Base-by-base conservation (phyloP, 35 echinoderm and acorn worm genomes). In the Ophiothrix spiculata region DNA sequence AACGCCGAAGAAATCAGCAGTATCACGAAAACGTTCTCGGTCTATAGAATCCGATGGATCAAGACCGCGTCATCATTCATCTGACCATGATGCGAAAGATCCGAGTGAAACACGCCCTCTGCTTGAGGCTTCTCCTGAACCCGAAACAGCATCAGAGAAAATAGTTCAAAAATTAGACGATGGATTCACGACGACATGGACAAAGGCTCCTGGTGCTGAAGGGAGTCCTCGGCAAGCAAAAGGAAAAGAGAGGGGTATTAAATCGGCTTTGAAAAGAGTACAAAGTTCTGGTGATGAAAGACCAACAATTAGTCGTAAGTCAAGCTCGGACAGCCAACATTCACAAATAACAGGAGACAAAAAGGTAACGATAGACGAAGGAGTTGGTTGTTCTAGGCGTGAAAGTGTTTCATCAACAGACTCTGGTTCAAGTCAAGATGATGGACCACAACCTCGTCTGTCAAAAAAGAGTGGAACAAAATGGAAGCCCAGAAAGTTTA, bases 161-260 rank as follows among this genome's bases (percentile, higher is more conserved):
- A 95, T 95, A 31, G 90, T 95, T 49, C 93, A 95, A 45, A 86
- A 90, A 81, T 42, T 95, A 0, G 93, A 95, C 38, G 88, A 95
- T 77, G 93, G 93, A 14, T 95, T 95, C 42, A 95, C 93, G 0
- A 90, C 93, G 10, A 90, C 93, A 25, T 95, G 93, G 93, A 95
- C 93, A 6, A 95, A 95, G 82, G 93, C 76, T n/a, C 80, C 41
- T 15, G 49, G 80, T 21, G 38, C 40, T 0, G 4, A 81, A 31
- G 40, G 17, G 1, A 56, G 33, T 56, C 46, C 45, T 64, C 31
- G 54, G 16, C 73, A 75, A 56, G 31, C 64, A 12, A 35, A 54
- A 40, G 17, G 33, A 12, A 54, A 39, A 39, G 88, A 81, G 0
- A 76, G 37, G 77, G 39, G 64, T 1, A 81, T 84, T 21, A 90